Conservation (phyloP, 2,888 invertebrate species). For the Pseudoips prasinana region DNA sequence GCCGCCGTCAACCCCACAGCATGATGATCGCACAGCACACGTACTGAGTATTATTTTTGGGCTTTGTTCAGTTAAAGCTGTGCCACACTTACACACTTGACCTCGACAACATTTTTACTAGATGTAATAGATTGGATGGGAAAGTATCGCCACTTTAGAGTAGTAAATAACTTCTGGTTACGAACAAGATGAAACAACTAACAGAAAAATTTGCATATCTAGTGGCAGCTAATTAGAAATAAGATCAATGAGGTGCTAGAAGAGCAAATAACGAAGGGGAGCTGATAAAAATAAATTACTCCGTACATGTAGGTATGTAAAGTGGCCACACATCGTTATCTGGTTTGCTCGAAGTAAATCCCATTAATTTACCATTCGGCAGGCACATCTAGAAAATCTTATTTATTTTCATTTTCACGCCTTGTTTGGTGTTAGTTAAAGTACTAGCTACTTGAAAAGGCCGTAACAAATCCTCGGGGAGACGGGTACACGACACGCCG, state of each 20-base stretch:
- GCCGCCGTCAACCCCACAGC: too few relatives aligned
- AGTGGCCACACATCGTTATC: conserved; percentile 25
- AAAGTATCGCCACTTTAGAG: too few relatives aligned
- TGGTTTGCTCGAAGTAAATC: conserved; percentile 17
- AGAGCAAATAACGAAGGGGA: too few relatives aligned
- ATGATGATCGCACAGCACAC: too few relatives aligned
- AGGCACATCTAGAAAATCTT: conserved; percentile 26
- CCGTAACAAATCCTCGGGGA: conserved; percentile 49
- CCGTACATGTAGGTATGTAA: conserved; percentile 14
- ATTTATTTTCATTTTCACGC: conserved; percentile 43
- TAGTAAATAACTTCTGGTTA: too few relatives aligned
- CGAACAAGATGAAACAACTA: too few relatives aligned
- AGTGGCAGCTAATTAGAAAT: neutral
- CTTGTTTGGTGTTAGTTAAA: conserved; percentile 49
- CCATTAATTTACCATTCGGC: conserved; percentile 33
- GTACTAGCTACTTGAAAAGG: conserved; percentile 38
- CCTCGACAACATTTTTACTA: too few relatives aligned
- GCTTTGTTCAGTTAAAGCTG: too few relatives aligned
- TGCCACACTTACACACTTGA: too few relatives aligned
- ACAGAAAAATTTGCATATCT: neutral
- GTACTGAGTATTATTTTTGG: too few relatives aligned
- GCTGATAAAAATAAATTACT: conserved; percentile 16
- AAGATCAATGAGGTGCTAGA: too few relatives aligned
- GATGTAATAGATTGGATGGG: too few relatives aligned
- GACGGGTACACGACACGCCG: conserved; percentile 56